Base-by-base conservation (phyloP, 2,888 invertebrate species). In the Mesopsocus fuscifrons region DNA sequence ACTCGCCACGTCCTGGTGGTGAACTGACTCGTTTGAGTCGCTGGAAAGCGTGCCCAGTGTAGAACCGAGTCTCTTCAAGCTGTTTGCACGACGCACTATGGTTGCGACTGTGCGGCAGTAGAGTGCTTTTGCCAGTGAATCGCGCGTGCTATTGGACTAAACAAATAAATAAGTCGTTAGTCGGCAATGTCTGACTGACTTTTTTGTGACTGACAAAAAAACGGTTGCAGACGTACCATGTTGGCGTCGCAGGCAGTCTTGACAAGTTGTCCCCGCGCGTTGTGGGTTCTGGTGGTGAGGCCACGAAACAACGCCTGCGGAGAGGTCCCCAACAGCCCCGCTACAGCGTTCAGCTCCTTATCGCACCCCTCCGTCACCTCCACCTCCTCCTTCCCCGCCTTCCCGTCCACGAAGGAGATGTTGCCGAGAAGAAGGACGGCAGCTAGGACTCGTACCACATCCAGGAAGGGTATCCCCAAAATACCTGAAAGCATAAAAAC, bases 61-160 rank as follows among this genome's bases (percentile, higher is more conserved):
- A 16, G 62, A 60, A 3, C 62, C 60, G 38, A 85, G 66, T 46
- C 83, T 71, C 62, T 89, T 88, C 26, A 91, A 67, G 53, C 88
- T 91, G 61, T 94, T 94, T 43, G 91, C 89, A 53, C 92, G 70
- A 26, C 91, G 71, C 21, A 92, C 87, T 52, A 94, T 89, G 17
- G 92, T 91, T 15, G 88, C 88, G 15, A 92, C 88, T 8, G 91
- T 91, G 52, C 92, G 79, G 59, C 88, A 89, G 63, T 92, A 94
- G 23, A 94, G 69, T 15, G 92, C 89, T 63, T 88, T 87, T 23
- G 89, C 85, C 52, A 91, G 66, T 46, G 85, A 79, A 64, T 92
- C 84, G 52, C 91, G 68, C n/a, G 83, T 82, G 69, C 77, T 74
- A 56, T 84, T 81, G 9, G 88, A 85, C 71, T 72, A 55, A 18